Conservation (phyloP, 2,797 vertebrate species). For the Sebastes taczanowskii region DNA sequence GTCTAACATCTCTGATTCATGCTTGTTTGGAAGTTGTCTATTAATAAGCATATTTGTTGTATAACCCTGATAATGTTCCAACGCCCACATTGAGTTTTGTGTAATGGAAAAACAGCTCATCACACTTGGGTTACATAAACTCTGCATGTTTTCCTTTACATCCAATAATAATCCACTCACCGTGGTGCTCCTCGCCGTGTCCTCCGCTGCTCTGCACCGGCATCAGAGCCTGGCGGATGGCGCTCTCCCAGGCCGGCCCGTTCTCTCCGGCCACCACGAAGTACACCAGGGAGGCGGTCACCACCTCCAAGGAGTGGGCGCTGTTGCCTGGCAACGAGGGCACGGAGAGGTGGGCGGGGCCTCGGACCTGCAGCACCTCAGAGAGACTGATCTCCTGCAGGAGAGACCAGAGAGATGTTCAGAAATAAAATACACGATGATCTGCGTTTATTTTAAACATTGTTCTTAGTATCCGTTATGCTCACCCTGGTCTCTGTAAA, state of each 20-base stretch:
- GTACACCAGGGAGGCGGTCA: constrained; percentile 75
- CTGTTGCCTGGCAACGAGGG: constrained; percentile 7
- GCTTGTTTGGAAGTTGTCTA: neutral
- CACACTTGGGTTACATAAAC: neutral
- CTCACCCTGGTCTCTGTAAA: neutral
- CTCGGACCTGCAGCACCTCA: constrained; percentile 80
- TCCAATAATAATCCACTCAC: constrained; percentile 17
- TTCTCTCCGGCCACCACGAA: constrained; percentile 66
- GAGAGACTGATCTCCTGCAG: constrained; percentile 80
- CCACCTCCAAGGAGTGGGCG: constrained; percentile 77
- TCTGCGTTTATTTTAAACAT: too few species aligned
- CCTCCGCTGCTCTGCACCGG: constrained; percentile 66
- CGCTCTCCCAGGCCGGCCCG: constrained; percentile 70
- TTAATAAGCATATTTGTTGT: neutral
- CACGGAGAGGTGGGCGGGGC: constrained; percentile 53
- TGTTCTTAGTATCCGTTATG: too few species aligned
- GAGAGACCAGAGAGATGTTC: neutral
- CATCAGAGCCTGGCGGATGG: constrained; percentile 80
- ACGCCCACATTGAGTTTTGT: neutral
- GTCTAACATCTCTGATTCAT: neutral
- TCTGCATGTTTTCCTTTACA: too few species aligned
- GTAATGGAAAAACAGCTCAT: neutral
- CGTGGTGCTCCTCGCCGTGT: neutral
- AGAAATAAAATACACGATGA: accelerated
- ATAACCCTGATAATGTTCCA: neutral